Evolutionary conservation across 1,140 invertebrate species (phyloP).

Genomic region (Carposina sasakii): DNA sequence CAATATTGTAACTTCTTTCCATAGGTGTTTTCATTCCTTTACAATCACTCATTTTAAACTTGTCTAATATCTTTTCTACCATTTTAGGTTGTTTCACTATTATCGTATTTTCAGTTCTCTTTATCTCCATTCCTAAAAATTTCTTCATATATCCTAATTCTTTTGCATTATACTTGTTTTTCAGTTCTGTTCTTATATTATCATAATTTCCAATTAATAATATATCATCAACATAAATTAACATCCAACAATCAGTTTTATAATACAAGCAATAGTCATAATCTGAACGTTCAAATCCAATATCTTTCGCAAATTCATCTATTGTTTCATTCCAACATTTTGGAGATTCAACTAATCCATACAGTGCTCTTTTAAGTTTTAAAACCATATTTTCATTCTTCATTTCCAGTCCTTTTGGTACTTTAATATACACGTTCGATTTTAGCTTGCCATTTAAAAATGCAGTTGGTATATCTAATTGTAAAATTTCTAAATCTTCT

Average conservation of each 20-base stretch:
- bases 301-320: background rate
- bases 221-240: constrained; percentile 6
- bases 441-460: background rate
- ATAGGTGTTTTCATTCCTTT: constrained; percentile 24
- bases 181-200: constrained; percentile 4
- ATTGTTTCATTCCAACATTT: constrained; percentile 3
- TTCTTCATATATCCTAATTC: constrained; percentile 17
- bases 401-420: background rate
- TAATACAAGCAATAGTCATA: background rate
- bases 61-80: constrained; percentile 22
- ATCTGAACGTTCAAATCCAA: background rate
- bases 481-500: background rate
- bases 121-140: constrained; percentile 21
- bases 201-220: background rate
- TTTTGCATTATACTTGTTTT: constrained; percentile 21
- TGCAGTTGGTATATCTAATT: background rate
- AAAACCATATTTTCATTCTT: background rate
- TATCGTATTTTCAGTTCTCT: constrained; percentile 11
- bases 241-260: background rate
- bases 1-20: constrained; percentile 11
- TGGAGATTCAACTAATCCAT: constrained; percentile 1
- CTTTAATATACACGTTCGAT: constrained; percentile 4
- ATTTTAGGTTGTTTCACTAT: constrained; percentile 13
- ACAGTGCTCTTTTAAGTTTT: constrained; percentile 3
- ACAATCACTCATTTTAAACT: constrained; percentile 27